Evolutionary conservation across 2,797 vertebrate species (phyloP).

Genomic region (Micromesistius poutassou): DNA sequence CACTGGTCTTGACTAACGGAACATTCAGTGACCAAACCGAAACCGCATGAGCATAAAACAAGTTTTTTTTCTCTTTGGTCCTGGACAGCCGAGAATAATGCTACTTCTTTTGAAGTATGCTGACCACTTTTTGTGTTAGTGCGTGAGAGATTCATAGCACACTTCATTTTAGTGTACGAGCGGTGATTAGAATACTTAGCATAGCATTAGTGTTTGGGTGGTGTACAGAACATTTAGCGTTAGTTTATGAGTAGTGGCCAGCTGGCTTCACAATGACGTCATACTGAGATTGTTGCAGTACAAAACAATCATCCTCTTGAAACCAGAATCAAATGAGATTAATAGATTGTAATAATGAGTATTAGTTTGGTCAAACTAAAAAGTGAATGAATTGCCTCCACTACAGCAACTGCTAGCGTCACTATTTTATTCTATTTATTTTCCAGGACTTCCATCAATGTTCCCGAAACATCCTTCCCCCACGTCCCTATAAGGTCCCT

Average conservation of each 20-base stretch:
- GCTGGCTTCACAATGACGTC: background rate
- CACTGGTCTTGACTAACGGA: background rate
- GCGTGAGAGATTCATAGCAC: background rate
- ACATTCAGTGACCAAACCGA: background rate
- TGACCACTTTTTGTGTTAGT: background rate
- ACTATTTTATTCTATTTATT: constrained; percentile 52
- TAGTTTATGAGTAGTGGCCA: constrained; percentile 14
- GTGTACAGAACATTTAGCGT: background rate
- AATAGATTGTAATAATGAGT: background rate
- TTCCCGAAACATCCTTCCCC: background rate
- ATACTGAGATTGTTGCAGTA: background rate
- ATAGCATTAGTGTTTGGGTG: background rate
- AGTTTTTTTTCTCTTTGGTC: background rate
- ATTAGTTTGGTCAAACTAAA: constrained; percentile 18
- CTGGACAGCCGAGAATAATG: too few relatives aligned
- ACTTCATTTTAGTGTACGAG: too few relatives aligned
- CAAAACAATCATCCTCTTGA: constrained; percentile 18
- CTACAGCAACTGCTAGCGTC: constrained; percentile 43
- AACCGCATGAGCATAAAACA: background rate
- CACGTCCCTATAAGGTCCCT: background rate
- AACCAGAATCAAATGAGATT: constrained; percentile 28
- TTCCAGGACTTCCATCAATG: constrained; percentile 32
- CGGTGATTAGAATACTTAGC: background rate
- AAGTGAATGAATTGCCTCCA: constrained; percentile 36
- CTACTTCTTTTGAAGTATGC: background rate